A percentile compares a stretch with the other conserved stretches of the same genome.
Conservation (phyloP, 2,888 invertebrate genomes). For the Chrysolina oricalcia region DNA sequence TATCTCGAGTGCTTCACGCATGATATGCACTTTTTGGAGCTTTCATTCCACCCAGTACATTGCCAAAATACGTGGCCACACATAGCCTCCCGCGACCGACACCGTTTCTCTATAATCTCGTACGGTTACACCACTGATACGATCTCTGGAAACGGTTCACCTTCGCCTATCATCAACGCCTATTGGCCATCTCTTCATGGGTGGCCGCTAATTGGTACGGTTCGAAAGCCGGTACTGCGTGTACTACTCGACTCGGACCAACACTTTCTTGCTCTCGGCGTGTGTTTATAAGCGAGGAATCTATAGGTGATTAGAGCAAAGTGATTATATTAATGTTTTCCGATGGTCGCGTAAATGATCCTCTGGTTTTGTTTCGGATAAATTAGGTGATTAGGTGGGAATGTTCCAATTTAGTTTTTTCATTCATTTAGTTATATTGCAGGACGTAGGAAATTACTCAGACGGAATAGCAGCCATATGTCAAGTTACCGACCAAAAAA, state of each 20-base stretch:
- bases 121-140: constrained; percentile 27
- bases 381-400: neutral
- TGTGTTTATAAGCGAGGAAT: constrained; percentile 42
- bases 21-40: too few relatives aligned
- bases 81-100: neutral
- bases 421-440: too few relatives aligned
- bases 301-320: constrained; percentile 54
- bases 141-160: neutral
- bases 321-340: constrained; percentile 5
- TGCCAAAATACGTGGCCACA: constrained; percentile 6
- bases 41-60: neutral
- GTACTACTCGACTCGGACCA: constrained; percentile 49
- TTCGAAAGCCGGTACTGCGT: constrained; percentile 54
- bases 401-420: neutral
- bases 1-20: too few relatives aligned
- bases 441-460: too few relatives aligned
- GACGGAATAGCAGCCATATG: too few relatives aligned
- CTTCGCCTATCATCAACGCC: constrained; percentile 40
- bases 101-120: neutral
- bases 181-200: constrained; percentile 55
- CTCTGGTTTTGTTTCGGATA: neutral
- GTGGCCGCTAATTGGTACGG: constrained; percentile 63
- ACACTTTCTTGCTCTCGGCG: constrained; percentile 46
- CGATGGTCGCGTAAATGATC: neutral
- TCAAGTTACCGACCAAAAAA: too few relatives aligned